These are phyloP conservation scores for Erpetoichthys calabaricus DNA, from an alignment of 2,797 vertebrate species.

Conservation along the genomic window DNA sequence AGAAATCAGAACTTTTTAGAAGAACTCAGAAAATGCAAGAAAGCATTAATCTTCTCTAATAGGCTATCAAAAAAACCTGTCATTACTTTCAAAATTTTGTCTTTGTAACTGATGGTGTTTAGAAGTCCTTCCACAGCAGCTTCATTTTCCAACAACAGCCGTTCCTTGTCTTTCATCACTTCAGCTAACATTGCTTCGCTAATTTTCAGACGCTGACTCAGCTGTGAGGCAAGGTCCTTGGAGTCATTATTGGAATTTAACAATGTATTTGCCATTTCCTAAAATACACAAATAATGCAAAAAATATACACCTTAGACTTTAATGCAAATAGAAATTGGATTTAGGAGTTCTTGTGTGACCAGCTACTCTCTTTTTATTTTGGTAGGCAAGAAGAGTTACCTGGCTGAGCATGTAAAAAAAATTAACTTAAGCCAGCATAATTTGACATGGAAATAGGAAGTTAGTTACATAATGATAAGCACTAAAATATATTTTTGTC, in stretches of 20 bases:
- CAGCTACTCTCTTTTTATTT: no score
- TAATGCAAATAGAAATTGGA: no score
- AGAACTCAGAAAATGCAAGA: background rate
- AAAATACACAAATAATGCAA: background rate
- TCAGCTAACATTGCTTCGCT: conserved; percentile 53
- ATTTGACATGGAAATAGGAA: no score
- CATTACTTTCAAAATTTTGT: conserved; percentile 53
- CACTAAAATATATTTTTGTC: no score
- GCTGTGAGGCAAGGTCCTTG: conserved; percentile 46
- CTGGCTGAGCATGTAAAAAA: no score
- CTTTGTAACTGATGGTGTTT: conserved; percentile 55
- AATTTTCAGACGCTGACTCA: conserved; percentile 58
- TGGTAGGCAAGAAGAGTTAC: no score
- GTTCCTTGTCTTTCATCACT: conserved; percentile 51
- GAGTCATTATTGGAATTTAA: conserved; percentile 42
- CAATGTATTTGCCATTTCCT: conserved; percentile 47
- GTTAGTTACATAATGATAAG: no score
- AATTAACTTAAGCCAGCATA: no score
- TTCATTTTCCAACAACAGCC: conserved; percentile 52
- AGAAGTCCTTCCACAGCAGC: conserved; percentile 51
- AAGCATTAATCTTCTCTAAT: background rate
- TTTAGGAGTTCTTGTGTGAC: no score
- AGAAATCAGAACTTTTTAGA: no score
- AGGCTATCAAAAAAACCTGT: background rate
- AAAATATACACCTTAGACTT: no score